Evolutionary conservation across 2,888 invertebrate genomes (phyloP).

Genomic region (Dynastes grantii): DNA sequence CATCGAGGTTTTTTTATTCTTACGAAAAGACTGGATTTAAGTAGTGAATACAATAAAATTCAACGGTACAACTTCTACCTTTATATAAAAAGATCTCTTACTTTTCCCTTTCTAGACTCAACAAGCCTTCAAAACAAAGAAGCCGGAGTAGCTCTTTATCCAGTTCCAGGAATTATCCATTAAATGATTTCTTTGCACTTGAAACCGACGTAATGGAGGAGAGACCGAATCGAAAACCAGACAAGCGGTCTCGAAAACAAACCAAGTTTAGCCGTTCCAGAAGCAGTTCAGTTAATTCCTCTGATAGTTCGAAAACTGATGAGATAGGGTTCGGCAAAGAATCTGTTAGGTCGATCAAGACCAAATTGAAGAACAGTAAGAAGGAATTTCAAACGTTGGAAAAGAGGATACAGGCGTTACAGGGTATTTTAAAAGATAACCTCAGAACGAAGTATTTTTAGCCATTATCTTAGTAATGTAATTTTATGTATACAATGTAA

Average conservation of each 20-base stretch:
- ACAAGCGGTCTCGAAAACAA: background rate
- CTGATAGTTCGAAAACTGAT: slow-evolving; percentile 53
- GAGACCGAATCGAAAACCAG: background rate
- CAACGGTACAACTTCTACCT: background rate
- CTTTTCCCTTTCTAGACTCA: slow-evolving; percentile 14
- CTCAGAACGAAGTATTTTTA: slow-evolving; percentile 54
- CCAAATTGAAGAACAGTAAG: slow-evolving; percentile 59
- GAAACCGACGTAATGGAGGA: slow-evolving; percentile 38
- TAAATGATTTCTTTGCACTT: slow-evolving; percentile 37
- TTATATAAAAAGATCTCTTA: background rate
- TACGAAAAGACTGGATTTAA: no score
- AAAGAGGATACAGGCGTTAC: slow-evolving; percentile 68
- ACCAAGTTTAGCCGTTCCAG: slow-evolving; percentile 42
- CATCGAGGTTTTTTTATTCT: no score
- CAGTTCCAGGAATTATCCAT: slow-evolving; percentile 53
- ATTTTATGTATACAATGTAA: slow-evolving; percentile 47
- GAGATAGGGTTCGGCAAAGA: slow-evolving; percentile 33
- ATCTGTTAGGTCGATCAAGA: slow-evolving; percentile 40
- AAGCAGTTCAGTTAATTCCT: slow-evolving; percentile 56
- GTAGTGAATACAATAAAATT: no score
- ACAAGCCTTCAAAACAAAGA: slow-evolving; percentile 42
- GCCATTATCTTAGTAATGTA: slow-evolving; percentile 35
- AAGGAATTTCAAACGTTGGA: slow-evolving; percentile 68
- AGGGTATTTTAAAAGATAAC: slow-evolving; percentile 67
- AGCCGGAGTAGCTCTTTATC: slow-evolving; percentile 59